These are phyloP conservation scores for Ammodramus savannarum DNA, from an alignment of 2,113 vertebrate species.

Conservation along the genomic window DNA sequence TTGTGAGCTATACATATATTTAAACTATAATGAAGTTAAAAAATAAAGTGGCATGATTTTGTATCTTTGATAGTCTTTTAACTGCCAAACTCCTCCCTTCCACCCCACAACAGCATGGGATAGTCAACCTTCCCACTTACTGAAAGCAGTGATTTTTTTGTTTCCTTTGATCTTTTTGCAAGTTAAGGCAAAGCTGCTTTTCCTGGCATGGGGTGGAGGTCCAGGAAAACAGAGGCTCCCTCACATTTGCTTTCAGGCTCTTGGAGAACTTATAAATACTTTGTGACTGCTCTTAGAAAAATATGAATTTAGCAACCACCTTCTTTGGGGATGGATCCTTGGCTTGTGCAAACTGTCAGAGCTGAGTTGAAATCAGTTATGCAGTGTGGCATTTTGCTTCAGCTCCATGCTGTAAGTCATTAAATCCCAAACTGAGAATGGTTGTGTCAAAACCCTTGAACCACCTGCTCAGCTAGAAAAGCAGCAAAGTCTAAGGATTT, in stretches of 20 bases:
- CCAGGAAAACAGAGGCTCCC: not conserved
- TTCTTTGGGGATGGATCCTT: not conserved
- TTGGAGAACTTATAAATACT: not conserved
- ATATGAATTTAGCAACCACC: not conserved
- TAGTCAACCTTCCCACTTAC: not conserved
- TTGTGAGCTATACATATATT: not conserved
- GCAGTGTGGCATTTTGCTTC: not conserved
- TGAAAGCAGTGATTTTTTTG: not conserved
- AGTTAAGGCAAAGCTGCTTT: not conserved
- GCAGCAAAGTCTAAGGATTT: not conserved
- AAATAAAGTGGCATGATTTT: not conserved
- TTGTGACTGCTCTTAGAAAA: not conserved
- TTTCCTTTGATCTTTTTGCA: not conserved
- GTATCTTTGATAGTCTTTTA: not conserved
- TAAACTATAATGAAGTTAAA: not conserved
- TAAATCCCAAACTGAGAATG: not conserved
- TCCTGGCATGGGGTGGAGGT: not conserved
- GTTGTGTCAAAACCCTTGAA: not conserved
- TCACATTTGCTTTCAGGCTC: not conserved
- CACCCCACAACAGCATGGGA: not conserved
- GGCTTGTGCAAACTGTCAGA: not conserved
- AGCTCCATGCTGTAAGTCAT: not conserved
- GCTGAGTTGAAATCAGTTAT: not conserved
- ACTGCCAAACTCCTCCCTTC: not conserved
- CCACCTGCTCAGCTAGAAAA: not conserved